Percentiles rank a stretch among this genome's conserved stretches.
These are phyloP conservation scores for Entomobrya multifasciata DNA, from an alignment of 2,888 invertebrate genomes.

Conservation along the genomic window DNA sequence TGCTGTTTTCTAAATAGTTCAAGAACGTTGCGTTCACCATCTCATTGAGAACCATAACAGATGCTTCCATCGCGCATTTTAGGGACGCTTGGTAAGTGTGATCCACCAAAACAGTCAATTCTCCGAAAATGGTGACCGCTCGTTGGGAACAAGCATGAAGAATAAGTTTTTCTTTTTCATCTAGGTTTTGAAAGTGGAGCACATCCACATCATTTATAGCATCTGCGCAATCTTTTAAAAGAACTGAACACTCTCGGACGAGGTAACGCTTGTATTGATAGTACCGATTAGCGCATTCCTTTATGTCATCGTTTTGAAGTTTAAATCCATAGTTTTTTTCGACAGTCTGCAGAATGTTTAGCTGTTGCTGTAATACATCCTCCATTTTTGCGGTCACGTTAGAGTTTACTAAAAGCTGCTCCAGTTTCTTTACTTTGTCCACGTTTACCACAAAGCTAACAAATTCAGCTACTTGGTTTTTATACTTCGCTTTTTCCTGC, in stretches of 20 bases:
- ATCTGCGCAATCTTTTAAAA: background rate
- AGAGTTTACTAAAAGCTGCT: background rate
- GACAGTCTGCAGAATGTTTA: background rate
- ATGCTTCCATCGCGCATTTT: background rate
- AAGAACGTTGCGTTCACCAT: background rate
- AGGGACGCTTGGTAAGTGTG: background rate
- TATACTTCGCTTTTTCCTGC: background rate
- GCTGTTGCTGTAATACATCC: background rate
- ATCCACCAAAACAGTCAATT: background rate
- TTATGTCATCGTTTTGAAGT: background rate
- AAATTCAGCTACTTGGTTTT: background rate
- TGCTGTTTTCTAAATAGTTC: background rate
- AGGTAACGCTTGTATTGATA: background rate
- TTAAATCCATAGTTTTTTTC: background rate
- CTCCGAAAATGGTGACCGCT: background rate
- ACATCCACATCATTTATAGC: background rate
- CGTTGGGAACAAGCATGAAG: conserved; percentile 29
- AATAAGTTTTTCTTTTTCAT: background rate
- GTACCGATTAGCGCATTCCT: background rate
- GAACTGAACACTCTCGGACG: background rate
- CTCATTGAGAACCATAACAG: background rate
- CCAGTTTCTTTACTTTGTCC: background rate
- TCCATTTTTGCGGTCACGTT: background rate
- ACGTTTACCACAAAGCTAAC: background rate
- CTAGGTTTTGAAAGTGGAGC: background rate